Evolutionary conservation across 2,113 vertebrate species (phyloP), one percentile per base, ranked within the genome.

Genomic region (Pogona vitticeps): DNA sequence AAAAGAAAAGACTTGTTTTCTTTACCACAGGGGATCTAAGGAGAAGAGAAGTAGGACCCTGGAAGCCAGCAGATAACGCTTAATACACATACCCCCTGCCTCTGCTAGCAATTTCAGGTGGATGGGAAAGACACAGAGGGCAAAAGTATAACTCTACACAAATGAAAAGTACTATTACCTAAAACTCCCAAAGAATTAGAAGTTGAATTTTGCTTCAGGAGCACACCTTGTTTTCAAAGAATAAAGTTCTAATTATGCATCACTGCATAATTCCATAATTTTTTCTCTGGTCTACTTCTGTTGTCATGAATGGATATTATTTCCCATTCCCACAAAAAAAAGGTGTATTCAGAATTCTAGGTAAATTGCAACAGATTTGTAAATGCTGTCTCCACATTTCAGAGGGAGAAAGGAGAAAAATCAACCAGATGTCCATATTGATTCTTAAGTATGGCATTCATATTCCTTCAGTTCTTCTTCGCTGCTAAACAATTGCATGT

Each of bases 21-120:
- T 56, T 87, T 81, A 61, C 85, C 79, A 82, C 59, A 40, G 79
- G 70, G 63, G 83, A 65, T 76, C 83, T 76, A 38, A 33, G 18
- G 72, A 59, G 42, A 76, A 76, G 59, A 72, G 71, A 86, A 86
- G 38, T 52, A 81, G 78, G 78, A 82, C n/a, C 85, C 59, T 87
- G 85, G 71, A 67, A 76, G 67, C 40, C 20, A 56, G 42, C 61
- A 76, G 70, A 87, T 87, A 87, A 82, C 36, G 33, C 33, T 67
- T 52, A 67, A 82, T 56, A 81, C 75, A 12, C 59, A 72, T 80
- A 17, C 58, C 31, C 59, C 23, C 70, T 67, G 23, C n/a, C 67
- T 76, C 42, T 76, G 23, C 42, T 65, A 63, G 70, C 59, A 70
- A n/a, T 82, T 42, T 18, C 31, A 21, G 20, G 28, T 18, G 36